Evolutionary conservation across 2,113 vertebrate genomes (phyloP).

Genomic region (Arenaria interpres): DNA sequence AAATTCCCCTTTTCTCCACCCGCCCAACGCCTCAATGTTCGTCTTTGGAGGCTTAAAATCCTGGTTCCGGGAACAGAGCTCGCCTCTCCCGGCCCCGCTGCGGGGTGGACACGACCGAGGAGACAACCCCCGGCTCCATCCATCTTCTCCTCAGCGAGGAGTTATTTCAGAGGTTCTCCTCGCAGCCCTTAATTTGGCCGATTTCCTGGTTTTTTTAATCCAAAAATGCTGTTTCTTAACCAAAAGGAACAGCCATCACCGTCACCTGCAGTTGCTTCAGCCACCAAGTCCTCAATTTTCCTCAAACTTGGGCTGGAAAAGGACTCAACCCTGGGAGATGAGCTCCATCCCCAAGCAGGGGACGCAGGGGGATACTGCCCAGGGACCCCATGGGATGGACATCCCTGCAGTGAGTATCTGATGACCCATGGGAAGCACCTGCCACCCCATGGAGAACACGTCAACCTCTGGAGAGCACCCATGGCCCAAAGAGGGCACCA

Average conservation of each 20-base stretch:
- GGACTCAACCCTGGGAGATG: rapidly evolving
- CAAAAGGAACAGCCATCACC: background rate
- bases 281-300: background rate
- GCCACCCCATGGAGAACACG: background rate
- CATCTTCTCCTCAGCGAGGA: background rate
- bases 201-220: background rate
- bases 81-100: background rate
- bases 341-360: background rate
- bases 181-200: background rate
- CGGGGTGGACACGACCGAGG: rapidly evolving
- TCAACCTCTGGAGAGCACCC: background rate
- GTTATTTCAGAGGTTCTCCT: background rate
- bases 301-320: background rate
- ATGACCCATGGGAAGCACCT: background rate
- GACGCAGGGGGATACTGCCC: rapidly evolving
- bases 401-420: background rate
- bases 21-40: rapidly evolving
- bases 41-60: background rate
- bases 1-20: rapidly evolving
- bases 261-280: background rate
- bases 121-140: background rate
- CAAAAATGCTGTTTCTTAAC: background rate
- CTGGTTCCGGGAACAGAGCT: background rate
- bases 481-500: background rate
- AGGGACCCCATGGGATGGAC: too few relatives aligned